Evolutionary conservation across 2,797 vertebrate species (phyloP), one percentile per base, ranked within the genome.

Genomic region (Tapirus indicus): DNA sequence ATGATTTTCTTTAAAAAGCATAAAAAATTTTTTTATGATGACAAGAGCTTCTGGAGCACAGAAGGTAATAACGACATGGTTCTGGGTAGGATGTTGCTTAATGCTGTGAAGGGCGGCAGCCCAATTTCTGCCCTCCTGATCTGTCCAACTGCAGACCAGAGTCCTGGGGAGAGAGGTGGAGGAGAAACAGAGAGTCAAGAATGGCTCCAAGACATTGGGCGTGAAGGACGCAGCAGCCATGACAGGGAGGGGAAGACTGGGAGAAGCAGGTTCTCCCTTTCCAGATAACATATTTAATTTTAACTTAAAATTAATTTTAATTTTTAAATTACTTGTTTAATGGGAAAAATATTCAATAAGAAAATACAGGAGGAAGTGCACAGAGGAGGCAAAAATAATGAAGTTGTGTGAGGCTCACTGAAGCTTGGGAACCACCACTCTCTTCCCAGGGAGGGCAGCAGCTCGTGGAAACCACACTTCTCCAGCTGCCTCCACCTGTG

Each of bases 91-190:
- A 23, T 5, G 12, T 93, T 97, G 84, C 71, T 85, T 93, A 71
- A 71, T 35, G 27, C 71, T 2, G 0, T 6, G 11, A 11, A 16
- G 20, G 1, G 14, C 23, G 1, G 20, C 14, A 6, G 10, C 52
- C 27, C 11, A 2, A 0, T 29, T 12, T 20, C 52, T 54, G 56
- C 25, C 44, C 66, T 94, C 80, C 95, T 14, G 52, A 87, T 90
- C 97, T 82, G 91, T 95, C 75, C 93, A 20, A 47, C 0, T 80
- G 74, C 68, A 71, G 87, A 71, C 94, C 95, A 56, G 89, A 96
- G 96, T 91, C 90, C 96, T 95, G 56, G 89, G 83, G 35, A 97
- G 83, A 95, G 87, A 95, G 95, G 23, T 5, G 5, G 21, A 23
- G 44, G 32, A 52, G 64, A 27, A 4, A 10, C 16, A 27, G 16